Evolutionary conservation across 2,113 vertebrate genomes (phyloP), one percentile per base, ranked within the genome.

Genomic region (Engraulis encrasicolus): DNA sequence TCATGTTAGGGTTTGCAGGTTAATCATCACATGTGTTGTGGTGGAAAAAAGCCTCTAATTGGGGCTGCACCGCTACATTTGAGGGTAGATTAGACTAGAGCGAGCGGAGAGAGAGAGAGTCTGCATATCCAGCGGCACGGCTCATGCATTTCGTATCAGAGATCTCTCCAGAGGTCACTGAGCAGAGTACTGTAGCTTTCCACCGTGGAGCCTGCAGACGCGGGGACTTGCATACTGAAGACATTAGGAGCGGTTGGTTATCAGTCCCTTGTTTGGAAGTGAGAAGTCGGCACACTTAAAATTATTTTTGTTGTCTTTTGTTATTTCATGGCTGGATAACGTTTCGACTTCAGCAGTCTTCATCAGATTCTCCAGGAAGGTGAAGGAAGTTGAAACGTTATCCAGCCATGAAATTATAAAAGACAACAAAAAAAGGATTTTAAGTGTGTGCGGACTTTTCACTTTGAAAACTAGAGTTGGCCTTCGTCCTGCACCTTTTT

Each of bases 211-310:
- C 80, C 86, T 84, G 61, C 74, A 81, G 84, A 82, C 78, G 80
- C 83, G 40, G 31, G 78, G 77, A 78, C n/a, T 50, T 58, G 50
- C 90, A 92, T 86, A 84, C 85, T 88, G 87, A 91, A 92, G 84
- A 85, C 79, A 90, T 94, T 91, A 90, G 50, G 61, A 79, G 66
- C 38, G 83, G 86, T 89, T 92, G n/a, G n/a, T n/a, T n/a, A 91
- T 90, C 87, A 86, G 89, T 91, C 87, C 87, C 87, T 90, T 87
- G 90, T 89, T 88, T 91, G 84, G 86, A n/a, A n/a, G n/a, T n/a
- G n/a, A n/a, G n/a, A n/a, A n/a, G n/a, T n/a, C n/a, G n/a, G n/a
- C n/a, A n/a, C n/a, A n/a, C n/a, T n/a, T n/a, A n/a, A n/a, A n/a
- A n/a, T n/a, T n/a, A n/a, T n/a, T n/a, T n/a, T n/a, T n/a, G n/a